phyloP scores from a whole-genome alignment of 2,113 vertebrate genomes.

The Australoheros scitulus region DNA sequence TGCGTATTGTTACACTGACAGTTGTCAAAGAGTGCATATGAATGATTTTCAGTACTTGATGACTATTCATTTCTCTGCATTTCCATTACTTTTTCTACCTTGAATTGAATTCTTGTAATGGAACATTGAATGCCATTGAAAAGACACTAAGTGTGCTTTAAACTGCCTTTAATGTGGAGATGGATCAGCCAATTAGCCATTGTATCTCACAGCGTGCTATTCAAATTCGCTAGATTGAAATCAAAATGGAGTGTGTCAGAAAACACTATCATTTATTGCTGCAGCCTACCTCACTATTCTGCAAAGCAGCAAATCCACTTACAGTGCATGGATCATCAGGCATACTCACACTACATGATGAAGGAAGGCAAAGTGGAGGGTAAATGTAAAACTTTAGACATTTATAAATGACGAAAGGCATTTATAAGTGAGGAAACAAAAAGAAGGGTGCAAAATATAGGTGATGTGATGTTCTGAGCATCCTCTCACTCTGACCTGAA shows the following conservation, averaged over 20 bases:
- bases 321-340: constrained; percentile 34
- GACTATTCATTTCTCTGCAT: constrained; percentile 45
- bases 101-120: constrained; percentile 64
- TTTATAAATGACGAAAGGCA: not conserved
- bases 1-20: constrained; percentile 39
- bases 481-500: not conserved
- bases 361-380: constrained; percentile 8
- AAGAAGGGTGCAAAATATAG: not conserved
- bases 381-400: constrained; percentile 3
- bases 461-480: not conserved
- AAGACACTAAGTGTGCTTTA: constrained; percentile 60
- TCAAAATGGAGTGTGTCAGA: constrained; percentile 63
- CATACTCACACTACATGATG: constrained; percentile 4
- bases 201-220: constrained; percentile 54
- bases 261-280: constrained; percentile 57
- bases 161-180: constrained; percentile 67
- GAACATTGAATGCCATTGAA: constrained; percentile 61
- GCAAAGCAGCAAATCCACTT: constrained; percentile 46
- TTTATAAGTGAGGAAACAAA: not conserved
- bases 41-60: constrained; percentile 36
- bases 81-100: constrained; percentile 48
- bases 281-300: constrained; percentile 50
- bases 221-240: constrained; percentile 62
- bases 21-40: constrained; percentile 18
- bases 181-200: constrained; percentile 69